Percentiles rank a stretch among this genome's conserved stretches.
Conservation (phyloP, 2,113 vertebrate genomes). For the Macroglossus sobrinus region DNA sequence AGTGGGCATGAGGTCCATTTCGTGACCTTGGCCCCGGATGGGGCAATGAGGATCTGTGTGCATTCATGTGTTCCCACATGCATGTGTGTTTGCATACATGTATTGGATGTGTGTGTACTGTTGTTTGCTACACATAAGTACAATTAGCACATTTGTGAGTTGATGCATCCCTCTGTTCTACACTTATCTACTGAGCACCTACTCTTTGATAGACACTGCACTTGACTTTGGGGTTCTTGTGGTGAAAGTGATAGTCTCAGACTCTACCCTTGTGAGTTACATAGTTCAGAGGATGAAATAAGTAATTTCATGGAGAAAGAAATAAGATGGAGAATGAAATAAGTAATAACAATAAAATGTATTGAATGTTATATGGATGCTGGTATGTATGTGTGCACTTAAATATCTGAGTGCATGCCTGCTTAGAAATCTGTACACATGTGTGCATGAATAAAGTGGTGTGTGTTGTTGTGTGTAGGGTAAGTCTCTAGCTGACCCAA, state of each 20-base stretch:
- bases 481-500: neutral
- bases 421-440: neutral
- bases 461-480: neutral
- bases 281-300: neutral
- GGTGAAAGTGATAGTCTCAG: neutral
- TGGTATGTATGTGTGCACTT: accelerated
- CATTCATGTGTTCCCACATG: neutral
- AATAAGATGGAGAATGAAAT: neutral
- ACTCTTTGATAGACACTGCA: neutral
- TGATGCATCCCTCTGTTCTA: neutral
- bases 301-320: neutral
- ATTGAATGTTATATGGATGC: neutral
- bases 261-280: neutral
- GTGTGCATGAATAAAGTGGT: neutral
- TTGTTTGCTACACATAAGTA: neutral
- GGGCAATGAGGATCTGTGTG: neutral
- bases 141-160: neutral
- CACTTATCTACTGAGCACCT: neutral
- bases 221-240: neutral
- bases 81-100: neutral
- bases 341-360: neutral
- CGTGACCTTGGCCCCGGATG: conserved; percentile 38
- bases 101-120: neutral
- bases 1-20: neutral
- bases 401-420: neutral